Conservation (phyloP, 1,140 invertebrate species). For the Cyclina sinensis region DNA sequence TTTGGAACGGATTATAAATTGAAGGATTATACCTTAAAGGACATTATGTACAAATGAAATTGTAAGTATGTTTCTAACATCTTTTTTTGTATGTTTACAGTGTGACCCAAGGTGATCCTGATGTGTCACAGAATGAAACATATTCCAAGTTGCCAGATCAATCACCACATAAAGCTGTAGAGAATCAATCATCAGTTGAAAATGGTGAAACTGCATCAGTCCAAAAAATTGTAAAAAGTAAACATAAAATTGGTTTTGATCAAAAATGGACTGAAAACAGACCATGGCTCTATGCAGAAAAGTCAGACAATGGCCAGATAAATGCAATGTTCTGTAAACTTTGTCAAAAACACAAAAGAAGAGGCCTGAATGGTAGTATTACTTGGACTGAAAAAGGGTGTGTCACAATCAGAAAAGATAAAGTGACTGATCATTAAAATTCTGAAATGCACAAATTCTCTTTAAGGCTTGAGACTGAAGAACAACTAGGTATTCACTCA, state of each 20-base stretch:
- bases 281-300: constrained; percentile 29
- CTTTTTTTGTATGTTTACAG: neutral
- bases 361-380: constrained; percentile 33
- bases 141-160: neutral
- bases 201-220: neutral
- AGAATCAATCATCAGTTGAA: neutral
- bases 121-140: neutral
- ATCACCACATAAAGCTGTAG: neutral
- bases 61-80: neutral
- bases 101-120: neutral
- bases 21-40: neutral
- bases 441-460: constrained; percentile 32
- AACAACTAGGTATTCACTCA: constrained; percentile 1
- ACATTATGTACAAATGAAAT: neutral
- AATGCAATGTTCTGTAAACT: constrained; percentile 46
- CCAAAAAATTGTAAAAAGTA: neutral
- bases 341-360: constrained; percentile 44
- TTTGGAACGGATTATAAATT: neutral
- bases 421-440: constrained; percentile 29
- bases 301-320: neutral
- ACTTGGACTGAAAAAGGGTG: constrained; percentile 32
- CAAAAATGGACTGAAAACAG: constrained; percentile 8
- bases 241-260: constrained; percentile 38
- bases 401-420: constrained; percentile 13
- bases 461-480: constrained; percentile 41